phyloP scores from a whole-genome alignment of 1,140 invertebrate species.

The Neoseiulus cucumeris region DNA sequence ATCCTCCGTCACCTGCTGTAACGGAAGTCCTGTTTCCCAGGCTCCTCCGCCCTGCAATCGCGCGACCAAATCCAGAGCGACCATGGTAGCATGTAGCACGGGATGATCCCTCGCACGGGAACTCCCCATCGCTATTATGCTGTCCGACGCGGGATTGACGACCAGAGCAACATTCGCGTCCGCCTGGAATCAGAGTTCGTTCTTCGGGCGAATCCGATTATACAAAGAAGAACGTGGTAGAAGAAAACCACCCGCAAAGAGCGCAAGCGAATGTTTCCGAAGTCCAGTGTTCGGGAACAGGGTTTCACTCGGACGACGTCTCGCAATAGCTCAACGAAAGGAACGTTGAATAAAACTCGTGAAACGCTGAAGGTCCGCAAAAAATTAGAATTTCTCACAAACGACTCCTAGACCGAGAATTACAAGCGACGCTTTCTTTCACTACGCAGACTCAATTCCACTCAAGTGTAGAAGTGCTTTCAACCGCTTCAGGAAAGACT shows the following conservation, averaged over 20 bases:
- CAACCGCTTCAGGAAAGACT: too few relatives aligned
- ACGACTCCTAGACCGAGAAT: too few relatives aligned
- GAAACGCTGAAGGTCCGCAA: too few relatives aligned
- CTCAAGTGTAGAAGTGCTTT: too few relatives aligned
- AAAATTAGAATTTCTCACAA: too few relatives aligned
- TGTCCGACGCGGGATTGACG: conserved; percentile 23
- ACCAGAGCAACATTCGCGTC: conserved; percentile 16
- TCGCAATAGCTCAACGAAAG: background rate
- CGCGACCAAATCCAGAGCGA: conserved; percentile 63
- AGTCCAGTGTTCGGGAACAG: background rate
- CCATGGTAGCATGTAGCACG: conserved; percentile 61
- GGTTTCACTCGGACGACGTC: background rate
- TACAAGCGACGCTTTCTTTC: too few relatives aligned
- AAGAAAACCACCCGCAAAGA: background rate
- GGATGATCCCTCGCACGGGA: conserved; percentile 42
- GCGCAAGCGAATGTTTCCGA: background rate
- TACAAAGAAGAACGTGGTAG: conserved; percentile 8
- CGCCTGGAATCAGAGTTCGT: background rate
- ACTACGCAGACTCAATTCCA: too few relatives aligned
- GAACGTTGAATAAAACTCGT: background rate
- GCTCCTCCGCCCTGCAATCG: conserved; percentile 54
- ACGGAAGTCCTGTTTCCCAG: conserved; percentile 30
- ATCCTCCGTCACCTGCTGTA: background rate
- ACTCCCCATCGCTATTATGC: conserved; percentile 36
- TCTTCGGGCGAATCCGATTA: background rate